These are phyloP conservation scores for Sesia apiformis DNA, from an alignment of 2,888 invertebrate genomes.

Conservation along the genomic window DNA sequence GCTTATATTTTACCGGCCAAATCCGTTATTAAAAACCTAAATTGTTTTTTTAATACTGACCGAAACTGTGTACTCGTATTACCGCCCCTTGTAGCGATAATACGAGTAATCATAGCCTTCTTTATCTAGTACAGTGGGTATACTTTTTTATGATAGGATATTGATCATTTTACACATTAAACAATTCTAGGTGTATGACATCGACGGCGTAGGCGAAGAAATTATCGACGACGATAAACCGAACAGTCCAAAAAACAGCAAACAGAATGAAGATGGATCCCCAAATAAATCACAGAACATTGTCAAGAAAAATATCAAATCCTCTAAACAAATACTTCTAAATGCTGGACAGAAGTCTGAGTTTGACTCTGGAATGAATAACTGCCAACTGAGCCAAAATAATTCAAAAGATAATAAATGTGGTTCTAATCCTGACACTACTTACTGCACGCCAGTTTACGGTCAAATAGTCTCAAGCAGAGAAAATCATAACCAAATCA, in stretches of 20 bases:
- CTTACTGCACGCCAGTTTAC: conserved; percentile 65
- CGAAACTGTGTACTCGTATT: no score
- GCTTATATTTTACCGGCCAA: no score
- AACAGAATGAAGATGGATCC: conserved; percentile 30
- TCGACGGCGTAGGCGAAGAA: conserved; percentile 59
- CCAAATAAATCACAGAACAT: conserved; percentile 29
- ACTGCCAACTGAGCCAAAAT: conserved; percentile 53
- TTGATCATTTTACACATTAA: background rate
- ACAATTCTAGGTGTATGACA: conserved; percentile 54
- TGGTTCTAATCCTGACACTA: conserved; percentile 43
- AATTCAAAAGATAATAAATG: conserved; percentile 36
- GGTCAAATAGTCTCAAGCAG: conserved; percentile 64
- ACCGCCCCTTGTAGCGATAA: background rate
- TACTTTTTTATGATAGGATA: no score
- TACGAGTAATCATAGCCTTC: no score
- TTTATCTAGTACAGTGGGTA: no score
- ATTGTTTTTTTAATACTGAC: no score
- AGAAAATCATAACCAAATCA: conserved; percentile 66
- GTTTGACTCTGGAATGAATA: conserved; percentile 69
- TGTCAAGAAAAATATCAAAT: conserved; percentile 50
- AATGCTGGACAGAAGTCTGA: conserved; percentile 68
- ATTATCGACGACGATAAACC: conserved; percentile 48
- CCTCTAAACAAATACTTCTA: conserved; percentile 63
- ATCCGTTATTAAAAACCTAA: no score
- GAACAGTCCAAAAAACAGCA: conserved; percentile 21